Evolutionary conservation across 92 coral and sea anemone species (phyloP).

Genomic region (Epizoanthus rinbou): DNA sequence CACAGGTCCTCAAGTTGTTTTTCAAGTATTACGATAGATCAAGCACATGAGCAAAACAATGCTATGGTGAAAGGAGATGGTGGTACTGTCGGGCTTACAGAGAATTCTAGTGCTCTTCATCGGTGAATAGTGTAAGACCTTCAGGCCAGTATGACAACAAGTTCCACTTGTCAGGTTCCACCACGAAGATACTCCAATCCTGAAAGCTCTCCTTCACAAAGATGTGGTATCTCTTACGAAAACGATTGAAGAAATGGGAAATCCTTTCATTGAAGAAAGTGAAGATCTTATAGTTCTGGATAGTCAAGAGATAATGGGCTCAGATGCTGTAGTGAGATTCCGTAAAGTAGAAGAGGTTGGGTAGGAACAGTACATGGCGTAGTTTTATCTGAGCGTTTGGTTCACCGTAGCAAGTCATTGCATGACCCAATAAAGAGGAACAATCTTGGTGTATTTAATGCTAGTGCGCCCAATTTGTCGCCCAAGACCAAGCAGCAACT

Average conservation of each 20-base stretch:
- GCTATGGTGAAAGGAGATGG: conserved; percentile 41
- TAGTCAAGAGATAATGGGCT: conserved; percentile 45
- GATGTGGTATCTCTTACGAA: conserved; percentile 6
- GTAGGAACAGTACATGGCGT: conserved; percentile 38
- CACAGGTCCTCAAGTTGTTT: neutral
- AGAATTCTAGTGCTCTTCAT: conserved; percentile 25
- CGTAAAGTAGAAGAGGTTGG: conserved; percentile 49
- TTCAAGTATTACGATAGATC: neutral
- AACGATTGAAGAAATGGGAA: conserved; percentile 38
- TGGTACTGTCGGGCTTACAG: conserved; percentile 39
- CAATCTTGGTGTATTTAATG: conserved; percentile 56
- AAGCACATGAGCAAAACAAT: conserved; percentile 24
- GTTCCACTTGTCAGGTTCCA: neutral
- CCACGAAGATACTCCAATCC: conserved; percentile 20
- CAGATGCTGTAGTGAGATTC: conserved; percentile 36
- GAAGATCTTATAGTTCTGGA: conserved; percentile 52
- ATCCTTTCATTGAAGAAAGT: conserved; percentile 50
- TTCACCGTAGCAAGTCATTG: conserved; percentile 43
- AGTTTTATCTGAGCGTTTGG: conserved; percentile 52
- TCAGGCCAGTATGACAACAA: conserved; percentile 12
- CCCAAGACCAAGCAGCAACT: conserved; percentile 46
- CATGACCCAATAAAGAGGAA: conserved; percentile 64
- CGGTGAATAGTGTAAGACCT: conserved; percentile 38
- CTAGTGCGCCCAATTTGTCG: neutral
- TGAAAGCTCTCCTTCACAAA: conserved; percentile 12